phyloP scores from a whole-genome alignment of 1,140 invertebrate genomes.

The Leptinotarsa undecemlineata region DNA sequence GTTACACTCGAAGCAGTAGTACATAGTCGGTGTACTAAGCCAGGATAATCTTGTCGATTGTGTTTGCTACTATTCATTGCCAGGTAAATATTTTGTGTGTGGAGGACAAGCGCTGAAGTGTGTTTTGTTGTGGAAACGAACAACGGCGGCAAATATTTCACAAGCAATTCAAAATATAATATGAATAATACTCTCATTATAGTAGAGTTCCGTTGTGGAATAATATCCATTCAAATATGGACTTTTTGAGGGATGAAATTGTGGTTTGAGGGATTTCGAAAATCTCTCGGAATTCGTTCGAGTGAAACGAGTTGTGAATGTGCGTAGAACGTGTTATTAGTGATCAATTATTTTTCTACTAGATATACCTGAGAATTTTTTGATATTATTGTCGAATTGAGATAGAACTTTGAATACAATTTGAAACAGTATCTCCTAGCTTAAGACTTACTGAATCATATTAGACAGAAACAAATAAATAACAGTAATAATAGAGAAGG shows the following conservation, averaged over 20 bases:
- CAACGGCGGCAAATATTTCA: conserved; percentile 7
- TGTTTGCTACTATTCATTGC: conserved; percentile 17
- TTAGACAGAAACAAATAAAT: no score
- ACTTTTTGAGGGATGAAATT: conserved; percentile 8
- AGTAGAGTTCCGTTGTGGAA: conserved; percentile 21
- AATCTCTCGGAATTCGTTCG: conserved; percentile 4
- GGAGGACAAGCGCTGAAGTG: conserved; percentile 2
- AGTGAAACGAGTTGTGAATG: not conserved
- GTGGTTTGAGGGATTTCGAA: conserved; percentile 4
- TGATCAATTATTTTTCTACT: no score
- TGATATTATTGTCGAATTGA: no score
- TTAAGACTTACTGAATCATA: no score
- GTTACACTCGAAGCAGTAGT: no score
- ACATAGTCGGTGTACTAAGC: conserved; percentile 9
- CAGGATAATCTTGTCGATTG: conserved; percentile 15
- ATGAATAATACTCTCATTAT: conserved; percentile 23
- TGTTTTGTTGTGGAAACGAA: no score
- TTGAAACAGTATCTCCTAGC: no score
- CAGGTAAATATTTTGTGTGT: conserved; percentile 24
- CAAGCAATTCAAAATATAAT: conserved; percentile 19
- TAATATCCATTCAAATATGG: conserved; percentile 21
- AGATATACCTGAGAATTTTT: no score
- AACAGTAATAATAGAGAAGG: no score
- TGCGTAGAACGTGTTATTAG: no score
- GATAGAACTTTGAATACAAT: no score